Percentiles rank a stretch among this genome's conserved stretches.
Evolutionary conservation across 1,140 invertebrate species (phyloP).

Genomic region (Laodelphax striatellus): DNA sequence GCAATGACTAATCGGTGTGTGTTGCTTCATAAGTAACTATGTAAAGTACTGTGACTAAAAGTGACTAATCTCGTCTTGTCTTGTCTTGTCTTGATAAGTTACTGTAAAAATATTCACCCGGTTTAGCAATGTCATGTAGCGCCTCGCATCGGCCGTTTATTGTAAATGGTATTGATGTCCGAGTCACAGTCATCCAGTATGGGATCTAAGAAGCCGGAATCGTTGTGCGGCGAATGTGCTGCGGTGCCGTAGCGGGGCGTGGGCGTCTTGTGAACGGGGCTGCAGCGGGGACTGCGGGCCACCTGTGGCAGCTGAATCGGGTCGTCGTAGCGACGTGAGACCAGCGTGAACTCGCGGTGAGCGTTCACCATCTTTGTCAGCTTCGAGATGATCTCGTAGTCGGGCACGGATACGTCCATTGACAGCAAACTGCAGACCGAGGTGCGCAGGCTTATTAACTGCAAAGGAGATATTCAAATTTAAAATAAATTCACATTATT

Average conservation of each 20-base stretch:
- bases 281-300: conserved; percentile 3
- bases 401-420: conserved; percentile 52
- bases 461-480: conserved; percentile 8
- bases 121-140: not conserved
- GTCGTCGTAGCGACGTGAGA: conserved; percentile 45
- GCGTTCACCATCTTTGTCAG: conserved; percentile 64
- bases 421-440: conserved; percentile 54
- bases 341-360: conserved; percentile 61
- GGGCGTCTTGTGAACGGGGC: conserved; percentile 1
- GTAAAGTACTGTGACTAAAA: no score
- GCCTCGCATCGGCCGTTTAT: conserved; percentile 22
- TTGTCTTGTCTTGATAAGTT: no score
- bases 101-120: no score
- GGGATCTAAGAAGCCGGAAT: conserved; percentile 23
- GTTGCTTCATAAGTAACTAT: no score
- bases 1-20: no score
- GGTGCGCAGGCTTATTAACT: conserved; percentile 54
- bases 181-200: conserved; percentile 26
- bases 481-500: no score
- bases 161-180: conserved; percentile 25
- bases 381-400: conserved; percentile 62
- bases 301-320: conserved; percentile 15
- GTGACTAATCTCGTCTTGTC: no score
- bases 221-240: conserved; percentile 12
- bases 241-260: conserved; percentile 8